These are phyloP conservation scores for Trissolcus japonicus DNA, from an alignment of 2,888 invertebrate species.

Conservation along the genomic window DNA sequence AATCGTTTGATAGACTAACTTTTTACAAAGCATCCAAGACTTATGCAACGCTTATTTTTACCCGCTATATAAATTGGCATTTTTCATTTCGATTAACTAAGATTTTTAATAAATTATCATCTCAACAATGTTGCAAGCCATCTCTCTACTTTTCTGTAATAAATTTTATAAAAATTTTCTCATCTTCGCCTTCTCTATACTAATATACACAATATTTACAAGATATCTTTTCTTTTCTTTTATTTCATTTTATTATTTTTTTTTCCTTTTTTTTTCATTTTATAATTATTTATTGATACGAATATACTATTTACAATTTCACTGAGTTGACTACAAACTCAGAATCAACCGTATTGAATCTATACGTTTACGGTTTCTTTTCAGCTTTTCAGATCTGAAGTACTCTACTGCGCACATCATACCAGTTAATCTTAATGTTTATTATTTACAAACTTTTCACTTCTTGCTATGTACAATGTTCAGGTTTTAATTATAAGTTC, in stretches of 20 bases:
- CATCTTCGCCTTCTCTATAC: slow-evolving; percentile 13
- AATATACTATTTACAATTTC: slow-evolving; percentile 1
- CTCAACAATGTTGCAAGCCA: slow-evolving; percentile 13
- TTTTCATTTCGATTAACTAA: slow-evolving; percentile 8
- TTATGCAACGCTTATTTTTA: background rate
- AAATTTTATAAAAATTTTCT: slow-evolving; percentile 29
- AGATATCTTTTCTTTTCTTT: background rate
- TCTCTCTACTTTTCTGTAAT: slow-evolving; percentile 8
- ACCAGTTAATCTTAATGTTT: slow-evolving; percentile 4
- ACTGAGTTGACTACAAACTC: background rate
- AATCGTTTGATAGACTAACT: slow-evolving; percentile 7
- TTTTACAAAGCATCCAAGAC: slow-evolving; percentile 33
- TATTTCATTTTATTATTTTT: background rate
- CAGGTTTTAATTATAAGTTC: background rate
- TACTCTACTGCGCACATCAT: slow-evolving; percentile 7
- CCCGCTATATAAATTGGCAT: slow-evolving; percentile 1
- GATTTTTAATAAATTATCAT: slow-evolving; percentile 1
- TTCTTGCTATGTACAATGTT: slow-evolving; percentile 7
- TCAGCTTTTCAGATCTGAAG: slow-evolving; percentile 8
- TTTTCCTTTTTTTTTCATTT: background rate
- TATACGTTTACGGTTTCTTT: background rate
- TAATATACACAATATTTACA: slow-evolving; percentile 30
- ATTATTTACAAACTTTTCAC: slow-evolving; percentile 11
- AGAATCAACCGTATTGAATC: background rate
- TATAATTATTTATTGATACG: background rate